Conservation (phyloP, 2,888 invertebrate genomes). For the Apotomis capreana region DNA sequence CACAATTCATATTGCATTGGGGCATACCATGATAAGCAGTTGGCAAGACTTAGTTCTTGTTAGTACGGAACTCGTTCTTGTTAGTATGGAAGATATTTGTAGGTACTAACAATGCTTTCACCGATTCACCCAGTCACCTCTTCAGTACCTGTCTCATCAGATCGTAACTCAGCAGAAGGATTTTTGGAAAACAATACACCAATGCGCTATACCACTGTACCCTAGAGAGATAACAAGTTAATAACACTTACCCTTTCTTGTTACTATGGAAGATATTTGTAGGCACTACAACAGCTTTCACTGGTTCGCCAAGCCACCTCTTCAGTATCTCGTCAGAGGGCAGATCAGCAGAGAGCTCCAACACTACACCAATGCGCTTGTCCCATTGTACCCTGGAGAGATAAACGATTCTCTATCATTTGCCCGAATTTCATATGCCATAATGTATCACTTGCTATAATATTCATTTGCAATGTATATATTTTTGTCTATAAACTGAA, state of each 20-base stretch:
- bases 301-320: constrained; percentile 97
- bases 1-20: too few species aligned
- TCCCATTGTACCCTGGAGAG: constrained; percentile 70
- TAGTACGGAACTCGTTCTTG: constrained; percentile 88
- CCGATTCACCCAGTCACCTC: constrained; percentile 97
- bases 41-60: too few species aligned
- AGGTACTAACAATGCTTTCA: constrained; percentile 93
- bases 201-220: constrained; percentile 83
- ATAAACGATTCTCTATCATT: background rate
- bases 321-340: constrained; percentile 87
- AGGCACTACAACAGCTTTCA: constrained; percentile 92
- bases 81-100: constrained; percentile 94
- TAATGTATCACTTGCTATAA: too few species aligned
- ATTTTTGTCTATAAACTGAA: too few species aligned
- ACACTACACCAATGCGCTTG: constrained; percentile 86
- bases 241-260: constrained; percentile 89
- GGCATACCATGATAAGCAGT: too few species aligned
- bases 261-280: constrained; percentile 94
- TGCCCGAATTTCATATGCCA: too few species aligned
- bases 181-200: constrained; percentile 92
- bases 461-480: too few species aligned
- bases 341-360: constrained; percentile 92
- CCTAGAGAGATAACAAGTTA: background rate
- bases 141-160: constrained; percentile 86
- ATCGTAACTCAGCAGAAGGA: constrained; percentile 91